Evolutionary conservation across 2,113 vertebrate genomes (phyloP).

Genomic region (Xiphophorus couchianus): DNA sequence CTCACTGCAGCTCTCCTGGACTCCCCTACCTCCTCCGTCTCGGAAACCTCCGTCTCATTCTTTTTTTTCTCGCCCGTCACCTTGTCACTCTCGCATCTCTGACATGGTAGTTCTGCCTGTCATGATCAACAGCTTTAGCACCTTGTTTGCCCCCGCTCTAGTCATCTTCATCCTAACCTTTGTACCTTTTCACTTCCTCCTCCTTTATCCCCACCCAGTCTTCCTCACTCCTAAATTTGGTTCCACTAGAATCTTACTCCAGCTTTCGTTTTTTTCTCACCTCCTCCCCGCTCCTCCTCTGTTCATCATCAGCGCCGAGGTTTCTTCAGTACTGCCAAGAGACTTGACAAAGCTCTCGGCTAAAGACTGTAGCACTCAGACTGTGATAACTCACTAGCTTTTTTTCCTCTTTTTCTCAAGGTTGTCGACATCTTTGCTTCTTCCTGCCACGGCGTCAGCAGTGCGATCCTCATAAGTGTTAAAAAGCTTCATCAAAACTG

Average conservation of each 20-base stretch:
- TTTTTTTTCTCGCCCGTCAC: constrained; percentile 33
- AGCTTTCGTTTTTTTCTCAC: constrained; percentile 28
- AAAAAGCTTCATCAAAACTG: constrained; percentile 64
- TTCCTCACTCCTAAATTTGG: constrained; percentile 23
- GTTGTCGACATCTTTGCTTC: constrained; percentile 67
- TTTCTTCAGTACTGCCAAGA: constrained; percentile 63
- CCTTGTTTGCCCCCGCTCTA: constrained; percentile 31
- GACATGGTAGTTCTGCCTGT: constrained; percentile 15
- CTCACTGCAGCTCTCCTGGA: constrained; percentile 63
- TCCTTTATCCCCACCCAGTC: constrained; percentile 2
- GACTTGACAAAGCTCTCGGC: constrained; percentile 66
- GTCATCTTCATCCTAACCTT: constrained; percentile 42
- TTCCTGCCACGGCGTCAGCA: constrained; percentile 68
- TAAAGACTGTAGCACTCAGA: constrained; percentile 59
- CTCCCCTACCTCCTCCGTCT: constrained; percentile 63
- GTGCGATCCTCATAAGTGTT: constrained; percentile 68
- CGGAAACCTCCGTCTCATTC: constrained; percentile 59
- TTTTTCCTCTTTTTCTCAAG: constrained; percentile 50
- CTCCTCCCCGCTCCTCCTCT: constrained; percentile 31
- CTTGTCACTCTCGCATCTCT: constrained; percentile 38
- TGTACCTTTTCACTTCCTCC: constrained; percentile 27
- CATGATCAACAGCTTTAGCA: constrained; percentile 46
- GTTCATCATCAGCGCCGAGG: constrained; percentile 50
- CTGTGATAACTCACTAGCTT: constrained; percentile 56
- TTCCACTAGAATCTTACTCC: constrained; percentile 14